Base-by-base conservation (phyloP, 1,140 invertebrate genomes). In the Bombus sylvicola region DNA sequence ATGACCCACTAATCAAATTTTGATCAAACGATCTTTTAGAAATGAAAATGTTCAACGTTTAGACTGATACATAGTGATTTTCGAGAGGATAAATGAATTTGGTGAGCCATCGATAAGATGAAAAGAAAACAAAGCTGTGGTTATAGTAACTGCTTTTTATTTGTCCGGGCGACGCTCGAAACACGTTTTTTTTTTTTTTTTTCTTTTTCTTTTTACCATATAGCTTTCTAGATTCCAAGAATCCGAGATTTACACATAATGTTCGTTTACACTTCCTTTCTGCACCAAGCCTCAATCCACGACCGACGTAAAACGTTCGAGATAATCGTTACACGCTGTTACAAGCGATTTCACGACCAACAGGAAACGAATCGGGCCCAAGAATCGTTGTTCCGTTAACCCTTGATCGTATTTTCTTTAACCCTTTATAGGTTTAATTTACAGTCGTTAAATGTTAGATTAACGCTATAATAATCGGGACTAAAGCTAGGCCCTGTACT, bases 101-200 rank as follows among this genome's bases (percentile, higher is more conserved):
- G 31, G 13, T 37, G 12, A 76, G 15, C 13, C 6, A n/a, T 72
- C 28, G 6, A 39, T 57, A 1, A 34, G 12, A 75, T 9, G 25
- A 57, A 28, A 31, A 22, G 18, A 39, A 18, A 64, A 78, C 28
- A 39, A 77, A 41, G 10, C n/a, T 41, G n/a, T 13, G 18, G 28
- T 25, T 64, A 47, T 47, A 34, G 62, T 68, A 68, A 81, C 31
- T 18, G 31, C 31, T 69, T 59, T 80, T 83, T 75, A 75, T 75
- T 81, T 37, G 69, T 75, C 66, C 76, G 76, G 73, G n/a, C 86
- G 80, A 88, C 87, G 68, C 71, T 79, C 75, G 87, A 74, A 62
- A 75, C 80, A 78, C 81, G 69, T 53, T 88, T 64, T 73, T 41
- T 25, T 73, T 43, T 34, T 43, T 72, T n/a, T 71, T 71, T 71